Evolutionary conservation across 2,797 vertebrate species (phyloP), one percentile per base, ranked within the genome.

Genomic region (Serranus cabrilla): DNA sequence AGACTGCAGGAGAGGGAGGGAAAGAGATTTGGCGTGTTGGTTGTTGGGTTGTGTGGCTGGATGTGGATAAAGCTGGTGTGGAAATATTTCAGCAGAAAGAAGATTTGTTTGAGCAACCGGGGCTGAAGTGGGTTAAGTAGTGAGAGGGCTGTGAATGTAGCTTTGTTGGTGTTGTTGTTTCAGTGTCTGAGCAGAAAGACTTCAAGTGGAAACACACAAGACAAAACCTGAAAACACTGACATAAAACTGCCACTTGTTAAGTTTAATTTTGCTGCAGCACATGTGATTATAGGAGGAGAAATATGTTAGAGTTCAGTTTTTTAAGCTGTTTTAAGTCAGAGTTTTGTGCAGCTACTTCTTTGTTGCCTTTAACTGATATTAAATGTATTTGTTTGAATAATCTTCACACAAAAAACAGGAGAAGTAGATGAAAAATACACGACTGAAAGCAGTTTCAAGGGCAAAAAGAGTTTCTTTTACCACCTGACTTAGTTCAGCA

Each of bases 1-100:
- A 2, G 97, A 98, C 98, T 99, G 87, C 16, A 71, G 76, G 0
- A 25, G 45, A 0, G 1, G 25, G 31, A 49, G 20, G 20, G 21
- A 37, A 23, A n/a, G n/a, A n/a, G n/a, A n/a, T n/a, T n/a, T 51
- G 39, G 8, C 7, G 3, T 31, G 10, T 52, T n/a, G n/a, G n/a
- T 52, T 52, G 5, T 54, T 21, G 1, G 27, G 42, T 16, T 21
- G 20, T 58, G 27, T 0, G 11, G 23, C 46, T 54, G 25, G 9
- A 16, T 52, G 2, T 17, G 56, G 37, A 25, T 1, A 59, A 71
- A 74, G 65, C 76, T 62, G 51, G 43, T 56, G 65, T 54, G 43
- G 61, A 75, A 81, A 78, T n/a, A 70, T 2, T 68, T 71, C 23
- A 52, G 72, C 55, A 54, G 54, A 67, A 71, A 81, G 74, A 37